phyloP scores from a whole-genome alignment of 2,113 vertebrate genomes.

The Halichoerus grypus region DNA sequence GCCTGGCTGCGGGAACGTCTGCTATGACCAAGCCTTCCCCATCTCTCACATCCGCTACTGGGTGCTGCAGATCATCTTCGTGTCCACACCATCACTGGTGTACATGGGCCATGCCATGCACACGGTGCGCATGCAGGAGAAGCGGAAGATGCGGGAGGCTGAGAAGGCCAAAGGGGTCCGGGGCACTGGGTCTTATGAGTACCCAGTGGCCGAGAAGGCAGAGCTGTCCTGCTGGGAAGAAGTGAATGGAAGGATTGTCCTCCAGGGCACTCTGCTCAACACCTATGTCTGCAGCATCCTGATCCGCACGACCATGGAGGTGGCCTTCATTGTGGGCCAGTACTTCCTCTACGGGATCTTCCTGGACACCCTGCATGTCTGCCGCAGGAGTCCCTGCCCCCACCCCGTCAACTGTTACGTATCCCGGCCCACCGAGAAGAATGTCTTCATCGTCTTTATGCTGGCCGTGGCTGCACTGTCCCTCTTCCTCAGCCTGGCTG shows the following conservation, averaged over 20 bases:
- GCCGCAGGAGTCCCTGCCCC: slow-evolving; percentile 93
- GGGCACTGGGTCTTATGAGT: slow-evolving; percentile 69
- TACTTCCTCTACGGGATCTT: slow-evolving; percentile 96
- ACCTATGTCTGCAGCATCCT: slow-evolving; percentile 97
- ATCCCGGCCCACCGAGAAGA: slow-evolving; percentile 98
- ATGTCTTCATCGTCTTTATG: slow-evolving; percentile 99
- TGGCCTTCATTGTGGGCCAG: slow-evolving; percentile 96
- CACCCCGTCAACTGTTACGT: slow-evolving; percentile 97
- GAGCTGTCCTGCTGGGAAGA: slow-evolving; percentile 86
- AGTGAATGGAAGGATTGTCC: slow-evolving; percentile 85
- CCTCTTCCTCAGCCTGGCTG: slow-evolving; percentile 93
- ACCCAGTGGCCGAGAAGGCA: slow-evolving; percentile 86
- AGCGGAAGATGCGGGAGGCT: slow-evolving; percentile 87
- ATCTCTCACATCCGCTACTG: slow-evolving; percentile 98
- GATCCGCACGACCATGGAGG: slow-evolving; percentile 95
- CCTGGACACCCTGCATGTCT: slow-evolving; percentile 93
- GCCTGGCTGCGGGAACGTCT: slow-evolving; percentile 97
- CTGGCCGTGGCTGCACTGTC: slow-evolving; percentile 94
- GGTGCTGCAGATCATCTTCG: slow-evolving; percentile 98
- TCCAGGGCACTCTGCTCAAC: slow-evolving; percentile 93
- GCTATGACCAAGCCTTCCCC: slow-evolving; percentile 97
- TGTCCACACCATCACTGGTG: slow-evolving; percentile 96
- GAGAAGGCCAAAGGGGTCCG: slow-evolving; percentile 68
- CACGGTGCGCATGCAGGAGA: slow-evolving; percentile 94
- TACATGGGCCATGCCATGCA: slow-evolving; percentile 98